Conservation (phyloP, 2,888 invertebrate species). For the Zelleria hepariella region DNA sequence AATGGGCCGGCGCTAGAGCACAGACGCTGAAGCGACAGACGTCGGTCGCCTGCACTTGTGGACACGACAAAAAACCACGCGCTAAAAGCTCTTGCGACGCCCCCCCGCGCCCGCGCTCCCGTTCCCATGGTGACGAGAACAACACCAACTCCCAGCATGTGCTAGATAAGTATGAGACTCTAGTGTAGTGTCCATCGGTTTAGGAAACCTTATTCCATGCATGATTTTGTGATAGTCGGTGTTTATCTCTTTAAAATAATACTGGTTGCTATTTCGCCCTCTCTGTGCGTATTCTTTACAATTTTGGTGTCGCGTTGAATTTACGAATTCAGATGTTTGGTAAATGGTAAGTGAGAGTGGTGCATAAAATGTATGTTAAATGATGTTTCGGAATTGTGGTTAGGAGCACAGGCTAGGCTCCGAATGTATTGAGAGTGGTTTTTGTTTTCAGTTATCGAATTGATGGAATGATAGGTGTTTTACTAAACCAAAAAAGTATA, state of each 20-base stretch:
- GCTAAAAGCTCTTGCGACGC: constrained; percentile 38
- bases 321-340: no score
- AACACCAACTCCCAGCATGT: constrained; percentile 49
- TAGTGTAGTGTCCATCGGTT: constrained; percentile 35
- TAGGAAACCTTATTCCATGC: constrained; percentile 21
- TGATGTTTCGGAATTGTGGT: neutral
- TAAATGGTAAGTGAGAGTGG: neutral
- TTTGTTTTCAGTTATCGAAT: neutral
- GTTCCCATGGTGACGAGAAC: constrained; percentile 52
- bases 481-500: constrained; percentile 4
- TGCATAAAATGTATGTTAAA: neutral
- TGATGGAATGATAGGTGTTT: neutral
- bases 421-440: neutral
- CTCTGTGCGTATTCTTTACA: neutral
- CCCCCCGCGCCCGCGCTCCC: constrained; percentile 42
- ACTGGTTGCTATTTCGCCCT: neutral
- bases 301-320: neutral
- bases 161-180: constrained; percentile 66
- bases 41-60: constrained; percentile 62
- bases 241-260: constrained; percentile 7
- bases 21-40: constrained; percentile 58
- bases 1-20: constrained; percentile 43
- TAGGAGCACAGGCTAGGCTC: neutral
- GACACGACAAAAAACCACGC: constrained; percentile 58
- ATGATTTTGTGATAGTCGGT: constrained; percentile 19